These are phyloP conservation scores for Benthosema pterotum DNA, from an alignment of 2,797 vertebrate species.

Conservation along the genomic window DNA sequence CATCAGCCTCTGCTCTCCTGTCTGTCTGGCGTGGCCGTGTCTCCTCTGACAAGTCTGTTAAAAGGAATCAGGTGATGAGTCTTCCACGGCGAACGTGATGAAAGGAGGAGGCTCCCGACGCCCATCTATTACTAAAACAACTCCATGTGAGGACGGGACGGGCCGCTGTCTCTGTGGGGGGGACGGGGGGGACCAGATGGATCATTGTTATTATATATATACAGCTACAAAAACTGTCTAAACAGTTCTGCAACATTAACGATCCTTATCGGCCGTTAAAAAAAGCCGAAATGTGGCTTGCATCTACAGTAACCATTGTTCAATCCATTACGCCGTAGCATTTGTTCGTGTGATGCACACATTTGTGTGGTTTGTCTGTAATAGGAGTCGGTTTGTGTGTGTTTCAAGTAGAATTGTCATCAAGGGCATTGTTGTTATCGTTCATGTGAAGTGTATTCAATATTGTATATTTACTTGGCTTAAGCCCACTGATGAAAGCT, in stretches of 20 bases:
- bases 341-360: constrained; percentile 7
- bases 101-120: constrained; percentile 54
- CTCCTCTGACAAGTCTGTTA: constrained; percentile 68
- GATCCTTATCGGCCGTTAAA: constrained; percentile 3
- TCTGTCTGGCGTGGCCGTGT: constrained; percentile 53
- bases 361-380: constrained; percentile 12
- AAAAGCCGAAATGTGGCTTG: constrained; percentile 9
- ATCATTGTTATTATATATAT: constrained; percentile 9
- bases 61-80: constrained; percentile 64
- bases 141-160: constrained; percentile 15
- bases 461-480: constrained; percentile 23
- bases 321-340: not conserved
- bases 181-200: not conserved
- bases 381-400: not conserved
- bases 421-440: constrained; percentile 1
- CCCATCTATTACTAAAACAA: constrained; percentile 24
- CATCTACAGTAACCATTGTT: not conserved
- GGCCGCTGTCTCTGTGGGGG: constrained; percentile 11
- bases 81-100: constrained; percentile 42
- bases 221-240: constrained; percentile 15
- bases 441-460: constrained; percentile 27
- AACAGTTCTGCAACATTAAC: constrained; percentile 12
- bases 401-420: not conserved
- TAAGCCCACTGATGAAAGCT: constrained; percentile 36
- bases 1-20: constrained; percentile 54